Base-by-base conservation (phyloP, 2,888 invertebrate genomes). In the Chymomyza procnemis region DNA sequence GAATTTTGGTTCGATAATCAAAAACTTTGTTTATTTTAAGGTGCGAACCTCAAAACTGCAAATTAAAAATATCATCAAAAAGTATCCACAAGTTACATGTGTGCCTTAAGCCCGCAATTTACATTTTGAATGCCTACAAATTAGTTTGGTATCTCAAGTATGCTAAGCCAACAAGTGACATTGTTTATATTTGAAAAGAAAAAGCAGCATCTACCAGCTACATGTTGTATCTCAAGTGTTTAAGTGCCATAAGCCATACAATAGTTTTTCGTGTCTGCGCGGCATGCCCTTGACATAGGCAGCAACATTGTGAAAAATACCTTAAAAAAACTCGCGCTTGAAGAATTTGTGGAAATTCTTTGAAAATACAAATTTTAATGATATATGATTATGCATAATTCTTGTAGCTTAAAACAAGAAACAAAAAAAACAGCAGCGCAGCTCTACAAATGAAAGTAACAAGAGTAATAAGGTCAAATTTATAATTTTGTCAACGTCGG, bases 381-480 rank as follows among this genome's bases (percentile, higher is more conserved):
- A 62, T 22, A 19, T 46, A 62, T 54, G 14, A 46, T 54, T 26
- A 12, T 41, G 12, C 34, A 41, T 41, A 12, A 41, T 41, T 41
- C 12, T 48, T n/a, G 12, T n/a, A 21, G 48, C 21, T 50, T 30
- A 50, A 48, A 41, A 30, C 30, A 16, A 61, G 54, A 52, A 12
- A 61, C 19, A 22, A 52, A n/a, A 61, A 61, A 50, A 6, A 61
- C 18, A 61, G 16, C 18, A 50, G 4, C 6, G 3, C 12, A 41
- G 12, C 34, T 9, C 34, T 41, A 41, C 85, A 79, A 87, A 85
- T 77, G 71, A 79, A 76, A 87, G 83, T 87, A 82, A 82, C 87
- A 82, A 81, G 82, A 82, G 87, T 85, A 82, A 85, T 82, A 87
- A 82, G 81, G 81, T 82, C 81, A 80, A 76, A 87, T 87, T 82